phyloP scores from a whole-genome alignment of 2,113 vertebrate species.

The Tetrax tetrax region DNA sequence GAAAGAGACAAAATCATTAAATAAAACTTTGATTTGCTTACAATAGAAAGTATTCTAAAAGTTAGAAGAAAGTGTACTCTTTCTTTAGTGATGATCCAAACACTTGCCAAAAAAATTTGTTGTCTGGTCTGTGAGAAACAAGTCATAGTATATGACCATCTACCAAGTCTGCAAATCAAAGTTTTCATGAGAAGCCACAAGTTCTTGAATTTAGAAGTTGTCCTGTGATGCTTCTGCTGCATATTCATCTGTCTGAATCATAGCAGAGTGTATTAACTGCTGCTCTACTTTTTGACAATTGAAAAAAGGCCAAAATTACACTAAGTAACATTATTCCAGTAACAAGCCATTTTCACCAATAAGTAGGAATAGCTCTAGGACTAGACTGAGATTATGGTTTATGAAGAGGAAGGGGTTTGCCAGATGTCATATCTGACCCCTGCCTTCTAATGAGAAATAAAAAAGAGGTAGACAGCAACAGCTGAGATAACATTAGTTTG shows the following conservation, averaged over 20 bases:
- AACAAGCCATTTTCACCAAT: background rate
- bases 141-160: background rate
- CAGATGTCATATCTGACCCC: background rate
- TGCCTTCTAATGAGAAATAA: background rate
- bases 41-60: background rate
- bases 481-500: background rate
- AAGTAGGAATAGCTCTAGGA: background rate
- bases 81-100: background rate
- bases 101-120: background rate
- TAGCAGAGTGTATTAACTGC: background rate
- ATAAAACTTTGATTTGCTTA: background rate
- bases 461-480: background rate
- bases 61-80: background rate
- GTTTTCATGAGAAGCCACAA: accelerated
- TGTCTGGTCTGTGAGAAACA: background rate
- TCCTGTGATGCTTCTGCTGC: background rate
- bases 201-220: background rate
- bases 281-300: background rate
- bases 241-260: background rate
- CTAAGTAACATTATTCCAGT: background rate
- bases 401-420: background rate
- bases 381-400: background rate
- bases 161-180: background rate
- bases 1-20: background rate
- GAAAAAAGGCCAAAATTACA: background rate